Evolutionary conservation across 1,140 invertebrate genomes (phyloP), one percentile per base, ranked within the genome.

Genomic region (Trialeurodes vaporariorum): DNA sequence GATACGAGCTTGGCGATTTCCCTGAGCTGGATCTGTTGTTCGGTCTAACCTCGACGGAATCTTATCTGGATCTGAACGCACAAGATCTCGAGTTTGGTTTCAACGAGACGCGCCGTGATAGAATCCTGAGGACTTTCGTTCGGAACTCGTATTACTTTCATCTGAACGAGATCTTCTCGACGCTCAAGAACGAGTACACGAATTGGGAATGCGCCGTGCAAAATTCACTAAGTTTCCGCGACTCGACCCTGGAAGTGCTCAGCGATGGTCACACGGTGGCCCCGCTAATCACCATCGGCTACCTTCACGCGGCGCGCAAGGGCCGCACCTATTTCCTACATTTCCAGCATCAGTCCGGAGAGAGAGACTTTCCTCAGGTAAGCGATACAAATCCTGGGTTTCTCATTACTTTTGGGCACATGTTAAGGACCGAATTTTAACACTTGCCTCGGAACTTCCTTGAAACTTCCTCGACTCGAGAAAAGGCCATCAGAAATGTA

Each of bases 151-250:
- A 93, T 78, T 87, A 88, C 72, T 94, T 89, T 78, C 91, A 94
- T 80, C 82, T 93, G 66, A 92, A 93, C 78, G 92, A 93, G 79
- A 94, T 93, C 73, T 93, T 90, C 80, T 92, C 91, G 23, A 91
- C 92, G 27, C 81, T 94, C 64, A 90, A 92, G 78, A 95, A 94
- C 77, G 92, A 95, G 76, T 95, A 95, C 79, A 94, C 92, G 61
- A 92, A 95, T 76, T 95, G 92, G 92, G 91, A 93, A 75, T 84
- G 87, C 72, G 84, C 89, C 70, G 78, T 87, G 74, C 86, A 84
- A 76, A 92, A 83, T 80, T 90, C 87, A 59, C 78, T 87, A 70
- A 87, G 85, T 73, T 86, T 89, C 13, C 79, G 89, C n/a, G 89
- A 91, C 77, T 85, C 87, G 27, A 87, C 87, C 9, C 77, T 89